Base-by-base conservation (phyloP, 2,113 vertebrate species). In the Ceuthmochares aereus region DNA sequence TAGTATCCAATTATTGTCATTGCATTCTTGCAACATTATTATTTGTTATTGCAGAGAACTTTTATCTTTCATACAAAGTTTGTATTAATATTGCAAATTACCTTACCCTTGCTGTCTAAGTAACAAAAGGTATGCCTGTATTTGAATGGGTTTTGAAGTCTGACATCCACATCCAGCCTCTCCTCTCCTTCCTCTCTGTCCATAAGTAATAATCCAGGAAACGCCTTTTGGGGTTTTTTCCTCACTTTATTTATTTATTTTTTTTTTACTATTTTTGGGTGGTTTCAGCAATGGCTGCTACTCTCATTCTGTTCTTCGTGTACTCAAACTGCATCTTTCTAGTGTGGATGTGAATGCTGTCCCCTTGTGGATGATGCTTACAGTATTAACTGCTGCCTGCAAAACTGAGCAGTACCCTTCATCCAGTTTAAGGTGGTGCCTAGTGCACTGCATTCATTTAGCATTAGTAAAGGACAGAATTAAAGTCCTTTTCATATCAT, bases 291-390 rank as follows among this genome's bases (percentile, higher is more conserved):
- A 91, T 87, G 94, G 89, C 87, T 93, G 66, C 87, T 90, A 55
- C 29, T 56, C 56, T 42, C 17, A 10, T 73, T 92, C 95, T 59
- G 51, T n/a, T 84, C 87, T 82, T 66, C 32, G 4, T 79, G 56
- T 75, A 32, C 84, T 86, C 66, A 83, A 76, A 77, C 58, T 25
- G 69, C 30, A 32, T 96, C 64, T 83, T 85, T 83, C 27, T 87
- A 37, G 59, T 95, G 43, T 75, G 83, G 82, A 72, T 83, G 91
- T 95, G 85, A 93, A 91, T 97, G 94, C 64, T 90, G 93, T 96
- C 95, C 73, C 69, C 95, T 96, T 90, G 86, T 97, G 95, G 93
- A 90, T 94, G 80, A n/a, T 84, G 79, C 83, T 77, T 21, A 76
- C 32, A 73, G 32, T 76, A 66, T 63, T 63, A 59, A 79, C 63